Evolutionary conservation across 2,113 vertebrate species (phyloP).

Genomic region (Platycercus adscitus): DNA sequence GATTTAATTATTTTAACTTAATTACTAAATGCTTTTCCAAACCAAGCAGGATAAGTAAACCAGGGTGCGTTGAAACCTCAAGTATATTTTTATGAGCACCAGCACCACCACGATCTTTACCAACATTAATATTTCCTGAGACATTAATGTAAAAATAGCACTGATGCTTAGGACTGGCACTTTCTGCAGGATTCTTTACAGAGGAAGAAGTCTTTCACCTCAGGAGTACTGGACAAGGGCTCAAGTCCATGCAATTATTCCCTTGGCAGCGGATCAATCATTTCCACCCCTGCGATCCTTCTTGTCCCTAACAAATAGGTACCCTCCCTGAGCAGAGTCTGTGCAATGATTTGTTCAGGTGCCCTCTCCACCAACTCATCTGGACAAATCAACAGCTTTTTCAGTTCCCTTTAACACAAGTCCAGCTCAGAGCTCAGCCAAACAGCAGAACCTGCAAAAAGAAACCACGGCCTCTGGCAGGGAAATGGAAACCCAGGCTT

Average conservation of each 20-base stretch:
- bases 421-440: neutral
- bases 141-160: neutral
- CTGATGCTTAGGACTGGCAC: neutral
- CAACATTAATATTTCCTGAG: neutral
- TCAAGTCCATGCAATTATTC: neutral
- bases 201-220: neutral
- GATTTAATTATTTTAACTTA: conserved; percentile 32
- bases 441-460: neutral
- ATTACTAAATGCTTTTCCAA: conserved; percentile 13
- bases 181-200: neutral
- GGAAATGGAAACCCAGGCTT: neutral
- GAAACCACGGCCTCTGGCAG: neutral
- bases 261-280: neutral
- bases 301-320: neutral
- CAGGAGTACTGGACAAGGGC: neutral
- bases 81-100: neutral
- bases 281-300: neutral
- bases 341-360: neutral
- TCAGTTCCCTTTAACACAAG: neutral
- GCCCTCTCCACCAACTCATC: neutral
- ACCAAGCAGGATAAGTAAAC: neutral
- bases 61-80: neutral
- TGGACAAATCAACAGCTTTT: neutral
- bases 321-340: neutral
- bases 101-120: neutral